These are phyloP conservation scores for Lycocerus yunnanus DNA, from an alignment of 2,888 invertebrate genomes.

Conservation along the genomic window DNA sequence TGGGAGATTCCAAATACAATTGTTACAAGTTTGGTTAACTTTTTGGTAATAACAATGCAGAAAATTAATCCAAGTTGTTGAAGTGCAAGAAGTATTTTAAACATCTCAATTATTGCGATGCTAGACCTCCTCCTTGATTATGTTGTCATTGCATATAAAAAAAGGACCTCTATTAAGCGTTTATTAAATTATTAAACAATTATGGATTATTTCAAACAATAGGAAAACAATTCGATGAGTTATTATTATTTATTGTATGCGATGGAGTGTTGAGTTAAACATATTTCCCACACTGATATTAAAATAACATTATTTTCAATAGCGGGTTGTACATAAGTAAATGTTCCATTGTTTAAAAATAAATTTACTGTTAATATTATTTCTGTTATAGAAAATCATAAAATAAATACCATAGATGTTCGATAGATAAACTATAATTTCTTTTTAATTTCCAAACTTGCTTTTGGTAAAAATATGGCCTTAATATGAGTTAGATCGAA, in stretches of 20 bases:
- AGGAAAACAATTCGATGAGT: background rate
- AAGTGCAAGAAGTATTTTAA: background rate
- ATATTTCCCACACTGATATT: background rate
- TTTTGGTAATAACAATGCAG: background rate
- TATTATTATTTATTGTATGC: background rate
- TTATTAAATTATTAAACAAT: background rate
- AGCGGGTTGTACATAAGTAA: background rate
- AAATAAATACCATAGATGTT: background rate
- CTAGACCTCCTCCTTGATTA: background rate
- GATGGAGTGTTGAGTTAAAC: background rate
- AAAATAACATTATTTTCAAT: background rate
- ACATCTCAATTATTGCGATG: background rate
- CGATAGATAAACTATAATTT: background rate
- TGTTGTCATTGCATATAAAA: background rate
- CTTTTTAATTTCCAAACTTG: background rate
- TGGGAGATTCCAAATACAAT: slow-evolving; percentile 21
- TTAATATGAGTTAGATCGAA: background rate
- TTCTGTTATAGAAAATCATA: background rate
- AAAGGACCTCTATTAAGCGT: background rate
- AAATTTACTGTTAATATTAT: background rate
- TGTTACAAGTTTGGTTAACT: slow-evolving; percentile 18
- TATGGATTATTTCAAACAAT: background rate
- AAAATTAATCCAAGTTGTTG: background rate
- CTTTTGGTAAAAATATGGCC: background rate
- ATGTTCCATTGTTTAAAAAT: slow-evolving; percentile 1